Evolutionary conservation across 1,140 invertebrate genomes (phyloP).

Genomic region (Adoxophyes honmai): DNA sequence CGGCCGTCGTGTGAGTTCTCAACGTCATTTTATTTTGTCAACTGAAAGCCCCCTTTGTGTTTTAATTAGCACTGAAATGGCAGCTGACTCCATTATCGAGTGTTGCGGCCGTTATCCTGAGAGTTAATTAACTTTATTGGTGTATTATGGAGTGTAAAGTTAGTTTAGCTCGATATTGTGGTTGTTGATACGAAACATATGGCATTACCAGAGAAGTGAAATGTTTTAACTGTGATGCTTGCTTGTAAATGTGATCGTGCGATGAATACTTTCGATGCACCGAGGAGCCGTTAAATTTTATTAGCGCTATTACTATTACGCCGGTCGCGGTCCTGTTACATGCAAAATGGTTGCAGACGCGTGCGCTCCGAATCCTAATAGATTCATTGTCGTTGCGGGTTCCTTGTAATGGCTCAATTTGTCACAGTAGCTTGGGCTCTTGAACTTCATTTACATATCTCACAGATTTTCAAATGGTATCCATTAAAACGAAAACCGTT

Average conservation of each 20-base stretch:
- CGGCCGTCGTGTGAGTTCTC: slow-evolving; percentile 32
- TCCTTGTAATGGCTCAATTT: slow-evolving; percentile 31
- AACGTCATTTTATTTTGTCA: slow-evolving; percentile 53
- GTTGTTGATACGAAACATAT: neutral
- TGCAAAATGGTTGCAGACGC: slow-evolving; percentile 26
- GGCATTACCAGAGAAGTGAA: neutral
- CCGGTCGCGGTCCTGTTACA: slow-evolving; percentile 21
- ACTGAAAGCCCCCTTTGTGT: slow-evolving; percentile 49
- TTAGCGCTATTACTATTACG: slow-evolving; percentile 35
- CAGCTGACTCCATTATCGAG: slow-evolving; percentile 30
- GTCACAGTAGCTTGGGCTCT: slow-evolving; percentile 25
- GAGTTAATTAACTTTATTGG: slow-evolving; percentile 18
- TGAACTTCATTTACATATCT: slow-evolving; percentile 21
- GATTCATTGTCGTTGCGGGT: slow-evolving; percentile 43
- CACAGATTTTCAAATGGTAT: slow-evolving; percentile 3
- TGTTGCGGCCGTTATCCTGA: slow-evolving; percentile 20
- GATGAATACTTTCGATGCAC: slow-evolving; percentile 25
- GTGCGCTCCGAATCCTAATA: slow-evolving; percentile 51
- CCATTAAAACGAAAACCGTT: neutral
- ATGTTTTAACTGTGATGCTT: slow-evolving; percentile 13
- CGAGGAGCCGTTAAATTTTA: slow-evolving; percentile 42
- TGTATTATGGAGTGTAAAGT: slow-evolving; percentile 5
- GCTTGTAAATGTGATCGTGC: neutral
- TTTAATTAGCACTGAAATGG: slow-evolving; percentile 51
- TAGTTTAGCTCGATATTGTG: neutral